phyloP scores from a whole-genome alignment of 2,888 invertebrate species.

The Epinotia nisella region DNA sequence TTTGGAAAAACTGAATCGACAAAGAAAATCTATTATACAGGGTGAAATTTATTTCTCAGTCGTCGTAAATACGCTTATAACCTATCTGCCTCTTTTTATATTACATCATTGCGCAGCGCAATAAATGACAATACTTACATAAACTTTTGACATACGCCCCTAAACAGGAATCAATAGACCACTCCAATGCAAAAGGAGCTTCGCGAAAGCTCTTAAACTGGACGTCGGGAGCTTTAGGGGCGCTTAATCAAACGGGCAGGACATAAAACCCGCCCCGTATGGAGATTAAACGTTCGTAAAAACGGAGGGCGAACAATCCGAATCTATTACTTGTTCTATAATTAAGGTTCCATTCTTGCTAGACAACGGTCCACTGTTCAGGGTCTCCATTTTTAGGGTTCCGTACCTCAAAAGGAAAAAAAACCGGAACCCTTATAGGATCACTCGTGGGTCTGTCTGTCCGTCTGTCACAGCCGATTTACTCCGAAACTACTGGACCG shows the following conservation, averaged over 20 bases:
- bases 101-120: too few species aligned
- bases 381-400: too few species aligned
- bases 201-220: slow-evolving; percentile 34
- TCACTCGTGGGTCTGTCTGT: too few species aligned
- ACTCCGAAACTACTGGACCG: too few species aligned
- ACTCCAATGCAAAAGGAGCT: slow-evolving; percentile 37
- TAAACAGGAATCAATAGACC: slow-evolving; percentile 34
- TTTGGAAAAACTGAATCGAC: too few species aligned
- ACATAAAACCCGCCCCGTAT: slow-evolving; percentile 36
- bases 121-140: not conserved
- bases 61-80: too few species aligned
- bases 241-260: slow-evolving; percentile 33
- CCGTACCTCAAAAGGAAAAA: too few species aligned
- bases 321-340: slow-evolving; percentile 13
- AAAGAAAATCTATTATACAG: too few species aligned
- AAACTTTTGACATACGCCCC: slow-evolving; percentile 5
- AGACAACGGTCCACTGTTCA: not conserved
- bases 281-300: slow-evolving; percentile 39
- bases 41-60: too few species aligned
- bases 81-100: too few species aligned
- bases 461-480: too few species aligned
- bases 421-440: too few species aligned
- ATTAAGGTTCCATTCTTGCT: not conserved
- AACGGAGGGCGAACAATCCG: slow-evolving; percentile 13
- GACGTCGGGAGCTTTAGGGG: slow-evolving; percentile 29